A percentile compares a stretch with the other conserved stretches of the same genome.
Conservation (phyloP, 2,888 invertebrate species). For the Xanthia togata region DNA sequence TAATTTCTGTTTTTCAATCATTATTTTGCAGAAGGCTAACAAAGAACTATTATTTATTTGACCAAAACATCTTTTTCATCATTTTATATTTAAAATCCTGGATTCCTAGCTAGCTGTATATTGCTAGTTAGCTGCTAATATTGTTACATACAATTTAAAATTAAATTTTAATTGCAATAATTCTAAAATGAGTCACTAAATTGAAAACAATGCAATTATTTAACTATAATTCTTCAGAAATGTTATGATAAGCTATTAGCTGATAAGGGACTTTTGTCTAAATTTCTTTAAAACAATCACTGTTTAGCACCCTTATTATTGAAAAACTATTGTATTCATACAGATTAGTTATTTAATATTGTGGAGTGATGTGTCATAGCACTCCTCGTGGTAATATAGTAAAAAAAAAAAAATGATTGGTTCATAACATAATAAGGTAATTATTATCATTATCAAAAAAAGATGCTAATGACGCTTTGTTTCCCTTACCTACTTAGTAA, state of each 20-base stretch:
- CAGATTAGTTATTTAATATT: background rate
- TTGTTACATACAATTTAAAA: background rate
- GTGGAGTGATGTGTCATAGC: background rate
- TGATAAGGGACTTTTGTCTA: background rate
- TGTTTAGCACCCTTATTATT: background rate
- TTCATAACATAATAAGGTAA: slow-evolving; percentile 3
- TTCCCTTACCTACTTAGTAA: background rate
- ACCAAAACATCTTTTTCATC: background rate
- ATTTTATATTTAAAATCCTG: background rate
- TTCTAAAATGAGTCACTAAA: background rate
- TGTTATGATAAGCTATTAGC: background rate
- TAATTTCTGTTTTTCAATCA: background rate
- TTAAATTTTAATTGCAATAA: background rate
- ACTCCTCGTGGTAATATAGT: background rate
- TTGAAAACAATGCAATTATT: background rate
- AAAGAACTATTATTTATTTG: background rate
- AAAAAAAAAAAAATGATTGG: too few relatives aligned
- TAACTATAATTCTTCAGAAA: slow-evolving; percentile 7
- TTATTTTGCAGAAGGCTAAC: background rate
- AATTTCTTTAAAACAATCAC: background rate
- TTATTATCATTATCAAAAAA: background rate
- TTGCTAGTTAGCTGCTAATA: too few relatives aligned
- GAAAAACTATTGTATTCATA: background rate
- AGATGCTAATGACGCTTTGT: background rate
- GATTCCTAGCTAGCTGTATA: too few relatives aligned